Evolutionary conservation across 1,140 invertebrate species (phyloP), one percentile per base, ranked within the genome.

Genomic region (Drosophila fuyamai): DNA sequence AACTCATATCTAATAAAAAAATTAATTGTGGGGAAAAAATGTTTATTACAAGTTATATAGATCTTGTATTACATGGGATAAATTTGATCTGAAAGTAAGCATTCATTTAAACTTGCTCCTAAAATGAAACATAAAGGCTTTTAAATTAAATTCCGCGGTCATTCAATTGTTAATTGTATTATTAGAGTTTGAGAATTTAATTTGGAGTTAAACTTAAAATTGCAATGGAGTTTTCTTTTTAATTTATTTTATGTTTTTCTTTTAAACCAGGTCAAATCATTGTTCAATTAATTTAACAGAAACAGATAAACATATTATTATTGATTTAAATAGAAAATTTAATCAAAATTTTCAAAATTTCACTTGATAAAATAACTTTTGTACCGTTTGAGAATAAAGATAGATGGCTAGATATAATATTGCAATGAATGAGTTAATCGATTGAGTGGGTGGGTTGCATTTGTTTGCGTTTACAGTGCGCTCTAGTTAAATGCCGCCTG

Each of bases 1-100:
- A 35, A 38, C 13, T 35, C 32, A 12, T 38, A 36, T 29, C 36
- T 43, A 29, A 13, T 65, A 66, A 65, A 61, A 65, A 38, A 44
- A 36, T 6, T 65, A 46, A 61, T 18, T 12, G 43, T 14, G 9
- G 4, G 13, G 9, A 53, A 16, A 14, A 60, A 60, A 16, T 29
- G 16, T 27, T 12, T 16, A 46, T 32, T n/a, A 12, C 23, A 35
- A 32, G 29, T 12, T 23, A n/a, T 59, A 10, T 43, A n/a, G 54
- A 13, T 12, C 13, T 6, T 41, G 6, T 14, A 62, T 41, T 62
- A 43, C 8, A 32, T n/a, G 14, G 29, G 4, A 29, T 18, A 7
- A 56, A 40, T 44, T 44, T 6, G 6, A 6, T 32, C 29, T 32
- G 2, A 32, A 32, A 32, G 8, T 8, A 32, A 32, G 6, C 6